Conservation (phyloP, 2,888 invertebrate genomes). For the Amblyteles armatorius region DNA sequence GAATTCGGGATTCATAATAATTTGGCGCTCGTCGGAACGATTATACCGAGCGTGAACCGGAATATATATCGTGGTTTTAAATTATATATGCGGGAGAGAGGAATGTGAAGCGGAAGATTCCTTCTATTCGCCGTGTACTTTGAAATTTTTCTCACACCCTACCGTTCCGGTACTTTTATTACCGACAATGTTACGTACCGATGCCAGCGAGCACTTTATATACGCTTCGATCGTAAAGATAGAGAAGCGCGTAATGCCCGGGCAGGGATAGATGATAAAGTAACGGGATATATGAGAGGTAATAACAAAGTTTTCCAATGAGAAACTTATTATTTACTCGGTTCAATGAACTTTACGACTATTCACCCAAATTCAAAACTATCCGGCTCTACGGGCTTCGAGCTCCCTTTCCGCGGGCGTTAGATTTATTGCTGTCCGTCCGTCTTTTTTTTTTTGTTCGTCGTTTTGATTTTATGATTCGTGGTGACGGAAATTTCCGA, state of each 20-base stretch:
- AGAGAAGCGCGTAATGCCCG: conserved; percentile 30
- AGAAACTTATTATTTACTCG: conserved; percentile 73
- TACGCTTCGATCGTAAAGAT: conserved; percentile 70
- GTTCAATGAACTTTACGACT: conserved; percentile 68
- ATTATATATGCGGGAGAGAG: neutral
- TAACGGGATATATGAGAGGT: conserved; percentile 47
- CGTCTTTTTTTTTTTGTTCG: neutral
- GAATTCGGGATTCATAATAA: conserved; percentile 44
- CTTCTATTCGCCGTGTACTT: neutral
- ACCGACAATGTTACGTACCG: conserved; percentile 67
- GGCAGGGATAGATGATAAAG: conserved; percentile 25
- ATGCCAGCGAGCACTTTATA: conserved; percentile 64
- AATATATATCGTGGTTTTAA: neutral
- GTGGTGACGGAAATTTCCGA: neutral
- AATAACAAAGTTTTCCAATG: conserved; percentile 73
- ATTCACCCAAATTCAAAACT: conserved; percentile 36
- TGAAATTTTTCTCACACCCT: conserved; percentile 4
- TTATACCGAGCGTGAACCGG: conserved; percentile 34
- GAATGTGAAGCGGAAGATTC: conserved; percentile 21
- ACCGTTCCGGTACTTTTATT: conserved; percentile 66
- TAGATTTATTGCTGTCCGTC: conserved; percentile 41
- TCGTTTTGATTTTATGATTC: neutral
- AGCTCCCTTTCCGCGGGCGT: conserved; percentile 13
- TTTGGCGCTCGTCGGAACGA: conserved; percentile 54
- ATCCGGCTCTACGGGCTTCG: neutral